These are phyloP conservation scores for Antechinus stuartii DNA, from an alignment of 2,113 vertebrate genomes.

Conservation along the genomic window DNA sequence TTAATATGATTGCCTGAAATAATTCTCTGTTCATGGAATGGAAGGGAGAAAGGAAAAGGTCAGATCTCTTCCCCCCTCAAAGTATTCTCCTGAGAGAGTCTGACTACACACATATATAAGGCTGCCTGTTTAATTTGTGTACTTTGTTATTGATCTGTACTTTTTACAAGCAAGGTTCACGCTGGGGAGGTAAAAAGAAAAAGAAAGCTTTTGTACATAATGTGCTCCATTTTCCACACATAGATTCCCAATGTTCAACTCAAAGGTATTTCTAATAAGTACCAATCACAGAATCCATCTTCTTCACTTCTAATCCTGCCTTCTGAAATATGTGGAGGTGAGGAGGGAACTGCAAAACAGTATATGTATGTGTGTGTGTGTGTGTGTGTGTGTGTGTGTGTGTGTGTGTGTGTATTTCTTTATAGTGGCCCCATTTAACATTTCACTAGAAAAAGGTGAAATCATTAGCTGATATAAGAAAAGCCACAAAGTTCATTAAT, in stretches of 20 bases:
- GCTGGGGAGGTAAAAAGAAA: conserved; percentile 11
- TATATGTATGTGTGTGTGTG: conserved; percentile 22
- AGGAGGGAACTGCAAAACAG: conserved; percentile 35
- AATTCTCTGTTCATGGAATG: conserved; percentile 19
- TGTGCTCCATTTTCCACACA: conserved; percentile 13
- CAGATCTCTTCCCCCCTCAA: conserved; percentile 9
- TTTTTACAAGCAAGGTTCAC: conserved; percentile 10
- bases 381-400: no score
- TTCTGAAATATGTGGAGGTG: background rate
- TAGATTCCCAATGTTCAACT: background rate
- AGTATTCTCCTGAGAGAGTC: background rate
- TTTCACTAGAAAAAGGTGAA: background rate
- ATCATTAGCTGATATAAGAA: background rate
- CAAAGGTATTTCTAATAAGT: background rate
- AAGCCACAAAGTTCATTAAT: conserved; percentile 41
- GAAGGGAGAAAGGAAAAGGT: background rate
- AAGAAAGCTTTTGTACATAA: background rate
- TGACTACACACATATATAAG: background rate
- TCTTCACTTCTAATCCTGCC: background rate
- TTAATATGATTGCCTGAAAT: background rate
- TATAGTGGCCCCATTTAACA: background rate
- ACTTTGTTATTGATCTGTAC: background rate
- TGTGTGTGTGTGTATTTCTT: background rate
- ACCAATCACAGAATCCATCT: background rate
- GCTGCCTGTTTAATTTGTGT: background rate